Percentiles rank a stretch among this genome's conserved stretches.
phyloP scores from a whole-genome alignment of 2,797 vertebrate genomes.

The Smutsia gigantea region DNA sequence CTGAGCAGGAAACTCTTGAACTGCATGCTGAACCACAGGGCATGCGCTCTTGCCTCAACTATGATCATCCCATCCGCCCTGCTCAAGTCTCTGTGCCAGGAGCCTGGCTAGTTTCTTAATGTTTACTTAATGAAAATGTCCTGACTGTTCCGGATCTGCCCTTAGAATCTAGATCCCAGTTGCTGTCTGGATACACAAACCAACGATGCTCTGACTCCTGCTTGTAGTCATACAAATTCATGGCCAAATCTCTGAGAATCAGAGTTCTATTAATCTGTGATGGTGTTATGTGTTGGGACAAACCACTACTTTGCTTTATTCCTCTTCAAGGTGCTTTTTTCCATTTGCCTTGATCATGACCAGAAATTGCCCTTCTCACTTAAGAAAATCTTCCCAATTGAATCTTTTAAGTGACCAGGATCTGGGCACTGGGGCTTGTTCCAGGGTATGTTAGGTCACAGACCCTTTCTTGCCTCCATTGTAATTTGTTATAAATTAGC shows the following conservation, averaged over 20 bases:
- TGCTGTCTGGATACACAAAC: background rate
- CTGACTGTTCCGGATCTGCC: background rate
- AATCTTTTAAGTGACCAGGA: background rate
- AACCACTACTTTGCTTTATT: background rate
- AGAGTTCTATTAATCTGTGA: background rate
- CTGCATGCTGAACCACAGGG: background rate
- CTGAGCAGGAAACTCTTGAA: background rate
- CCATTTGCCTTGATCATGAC: background rate
- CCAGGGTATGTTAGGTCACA: background rate
- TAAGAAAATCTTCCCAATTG: background rate
- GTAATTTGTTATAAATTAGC: background rate
- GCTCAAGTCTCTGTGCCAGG: background rate
- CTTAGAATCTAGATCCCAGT: background rate
- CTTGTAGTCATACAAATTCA: background rate
- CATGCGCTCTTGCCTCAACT: background rate
- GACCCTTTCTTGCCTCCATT: background rate
- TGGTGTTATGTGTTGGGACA: background rate
- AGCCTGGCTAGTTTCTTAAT: background rate
- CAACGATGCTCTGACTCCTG: background rate
- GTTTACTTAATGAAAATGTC: background rate
- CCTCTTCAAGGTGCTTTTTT: background rate
- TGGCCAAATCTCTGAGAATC: background rate
- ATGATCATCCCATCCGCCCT: background rate
- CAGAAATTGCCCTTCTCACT: background rate
- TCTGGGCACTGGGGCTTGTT: background rate